Conservation (phyloP, 2,797 vertebrate species). For the Centropyge bicolor region DNA sequence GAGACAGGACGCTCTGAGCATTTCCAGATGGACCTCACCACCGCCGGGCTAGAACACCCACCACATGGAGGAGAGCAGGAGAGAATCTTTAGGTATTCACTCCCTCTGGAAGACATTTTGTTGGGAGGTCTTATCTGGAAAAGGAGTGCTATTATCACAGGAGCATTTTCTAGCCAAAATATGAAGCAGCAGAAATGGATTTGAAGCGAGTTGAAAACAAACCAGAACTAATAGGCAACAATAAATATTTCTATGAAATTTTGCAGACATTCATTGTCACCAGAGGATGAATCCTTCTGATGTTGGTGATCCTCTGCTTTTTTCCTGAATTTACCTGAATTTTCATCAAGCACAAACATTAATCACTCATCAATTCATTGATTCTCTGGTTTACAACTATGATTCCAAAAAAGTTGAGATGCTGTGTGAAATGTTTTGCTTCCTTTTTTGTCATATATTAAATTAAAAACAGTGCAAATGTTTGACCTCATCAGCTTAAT, state of each 20-base stretch:
- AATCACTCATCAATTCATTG: too few species aligned
- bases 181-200: conserved; percentile 4
- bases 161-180: conserved; percentile 6
- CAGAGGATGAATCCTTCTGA: too few species aligned
- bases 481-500: too few species aligned
- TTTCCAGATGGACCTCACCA: conserved; percentile 79
- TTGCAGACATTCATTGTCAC: neutral
- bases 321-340: too few species aligned
- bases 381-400: too few species aligned
- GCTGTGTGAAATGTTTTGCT: too few species aligned
- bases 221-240: neutral
- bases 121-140: conserved; percentile 18
- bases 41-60: conserved; percentile 52
- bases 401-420: too few species aligned
- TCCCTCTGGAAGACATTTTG: conserved; percentile 45
- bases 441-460: too few species aligned
- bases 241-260: neutral
- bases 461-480: too few species aligned
- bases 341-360: too few species aligned
- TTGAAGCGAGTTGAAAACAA: conserved; percentile 19
- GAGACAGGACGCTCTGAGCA: conserved; percentile 74
- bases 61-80: conserved; percentile 13
- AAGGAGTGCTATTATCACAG: neutral
- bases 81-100: conserved; percentile 34
- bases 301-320: too few species aligned